These are phyloP conservation scores for Drosophila nigrodunni DNA, from an alignment of 1,140 invertebrate species.

Conservation along the genomic window DNA sequence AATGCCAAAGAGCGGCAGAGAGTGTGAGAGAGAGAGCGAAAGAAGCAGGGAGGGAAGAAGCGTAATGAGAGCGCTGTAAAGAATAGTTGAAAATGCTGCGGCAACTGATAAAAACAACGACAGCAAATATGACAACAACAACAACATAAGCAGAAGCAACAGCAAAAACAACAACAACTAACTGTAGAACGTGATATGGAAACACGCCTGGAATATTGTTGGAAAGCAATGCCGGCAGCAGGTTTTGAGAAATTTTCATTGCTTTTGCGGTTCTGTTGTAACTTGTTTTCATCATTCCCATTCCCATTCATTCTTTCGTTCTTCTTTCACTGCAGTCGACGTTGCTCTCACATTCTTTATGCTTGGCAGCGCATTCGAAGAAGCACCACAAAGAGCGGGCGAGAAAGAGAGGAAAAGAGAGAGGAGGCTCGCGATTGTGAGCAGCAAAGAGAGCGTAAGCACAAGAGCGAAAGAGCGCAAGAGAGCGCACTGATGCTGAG, in stretches of 20 bases:
- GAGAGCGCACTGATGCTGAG: constrained; percentile 16
- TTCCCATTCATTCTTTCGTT: constrained; percentile 18
- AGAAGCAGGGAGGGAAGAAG: constrained; percentile 12
- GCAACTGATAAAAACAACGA: constrained; percentile 38
- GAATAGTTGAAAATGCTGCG: constrained; percentile 46
- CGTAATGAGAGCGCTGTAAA: neutral
- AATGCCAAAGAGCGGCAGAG: constrained; percentile 4
- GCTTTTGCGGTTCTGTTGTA: constrained; percentile 48
- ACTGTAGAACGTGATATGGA: constrained; percentile 14
- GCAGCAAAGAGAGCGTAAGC: neutral
- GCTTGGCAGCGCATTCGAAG: constrained; percentile 37
- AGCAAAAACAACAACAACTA: constrained; percentile 8
- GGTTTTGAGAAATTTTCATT: constrained; percentile 45
- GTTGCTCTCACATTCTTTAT: constrained; percentile 22
- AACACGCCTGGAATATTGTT: constrained; percentile 27
- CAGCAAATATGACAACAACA: constrained; percentile 15
- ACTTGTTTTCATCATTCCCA: constrained; percentile 26
- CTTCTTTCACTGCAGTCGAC: constrained; percentile 28
- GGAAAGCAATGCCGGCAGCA: constrained; percentile 8
- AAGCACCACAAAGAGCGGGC: constrained; percentile 4
- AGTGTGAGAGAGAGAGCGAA: constrained; percentile 16
- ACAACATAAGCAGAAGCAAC: constrained; percentile 2
- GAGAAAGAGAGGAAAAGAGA: constrained; percentile 1
- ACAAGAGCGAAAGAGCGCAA: constrained; percentile 18
- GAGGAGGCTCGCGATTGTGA: neutral